phyloP scores from a whole-genome alignment of 2,797 vertebrate species.

The Amniataba percoides region DNA sequence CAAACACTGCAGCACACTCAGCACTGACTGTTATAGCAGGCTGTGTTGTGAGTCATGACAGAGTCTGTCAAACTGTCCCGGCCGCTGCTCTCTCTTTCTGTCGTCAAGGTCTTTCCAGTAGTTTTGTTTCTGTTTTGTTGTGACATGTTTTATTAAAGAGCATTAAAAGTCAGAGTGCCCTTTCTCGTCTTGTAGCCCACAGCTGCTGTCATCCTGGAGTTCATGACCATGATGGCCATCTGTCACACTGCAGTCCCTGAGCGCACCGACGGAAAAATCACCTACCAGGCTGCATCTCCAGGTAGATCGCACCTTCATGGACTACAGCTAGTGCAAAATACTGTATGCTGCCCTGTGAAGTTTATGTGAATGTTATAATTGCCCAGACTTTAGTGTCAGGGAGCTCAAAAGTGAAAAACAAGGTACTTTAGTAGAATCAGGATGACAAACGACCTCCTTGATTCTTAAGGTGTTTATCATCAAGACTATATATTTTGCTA shows the following conservation, averaged over 20 bases:
- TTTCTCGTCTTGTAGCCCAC: conserved; percentile 88
- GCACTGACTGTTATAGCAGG: not conserved
- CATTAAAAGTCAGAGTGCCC: conserved; percentile 58
- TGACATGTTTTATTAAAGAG: conserved; percentile 55
- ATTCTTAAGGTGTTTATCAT: not conserved
- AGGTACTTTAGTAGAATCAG: not conserved
- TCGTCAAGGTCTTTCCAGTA: conserved; percentile 24
- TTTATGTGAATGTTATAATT: not conserved
- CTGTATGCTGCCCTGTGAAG: not conserved
- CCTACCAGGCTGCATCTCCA: conserved; percentile 98
- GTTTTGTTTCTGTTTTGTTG: conserved; percentile 40
- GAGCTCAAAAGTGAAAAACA: not conserved
- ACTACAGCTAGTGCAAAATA: not conserved
- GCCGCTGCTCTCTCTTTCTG: conserved; percentile 1
- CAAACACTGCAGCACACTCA: not conserved
- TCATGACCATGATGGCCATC: conserved; percentile 99
- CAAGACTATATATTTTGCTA: not conserved
- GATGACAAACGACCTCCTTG: not conserved
- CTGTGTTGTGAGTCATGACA: conserved; percentile 4
- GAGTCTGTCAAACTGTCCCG: conserved; percentile 11
- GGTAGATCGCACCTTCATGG: conserved; percentile 81
- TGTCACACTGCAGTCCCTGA: conserved; percentile 99
- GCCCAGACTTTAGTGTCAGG: not conserved
- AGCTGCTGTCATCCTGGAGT: conserved; percentile 94
- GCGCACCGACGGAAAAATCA: conserved; percentile 88